These are phyloP conservation scores for Phyllopteryx taeniolatus DNA, from an alignment of 2,113 vertebrate species.

Conservation along the genomic window DNA sequence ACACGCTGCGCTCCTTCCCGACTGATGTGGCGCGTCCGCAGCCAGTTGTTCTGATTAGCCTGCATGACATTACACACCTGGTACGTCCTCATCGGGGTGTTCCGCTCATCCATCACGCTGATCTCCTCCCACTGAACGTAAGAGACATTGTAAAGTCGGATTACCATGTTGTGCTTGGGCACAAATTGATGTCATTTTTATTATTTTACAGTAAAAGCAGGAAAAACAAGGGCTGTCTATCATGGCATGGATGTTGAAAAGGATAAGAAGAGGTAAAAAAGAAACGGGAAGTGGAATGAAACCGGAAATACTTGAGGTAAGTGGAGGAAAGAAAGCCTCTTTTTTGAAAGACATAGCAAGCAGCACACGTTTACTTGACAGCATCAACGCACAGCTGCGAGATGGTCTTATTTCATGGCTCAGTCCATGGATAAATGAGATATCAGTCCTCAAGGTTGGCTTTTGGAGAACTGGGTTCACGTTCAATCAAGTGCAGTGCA, in stretches of 20 bases:
- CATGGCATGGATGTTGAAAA: neutral
- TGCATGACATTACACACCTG: constrained; percentile 83
- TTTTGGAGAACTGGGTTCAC: constrained; percentile 41
- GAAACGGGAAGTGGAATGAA: neutral
- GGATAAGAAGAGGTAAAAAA: neutral
- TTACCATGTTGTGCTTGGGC: neutral
- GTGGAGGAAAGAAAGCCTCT: neutral
- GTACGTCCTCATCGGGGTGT: constrained; percentile 80
- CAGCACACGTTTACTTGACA: constrained; percentile 16
- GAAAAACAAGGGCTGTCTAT: neutral
- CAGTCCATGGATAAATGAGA: constrained; percentile 43
- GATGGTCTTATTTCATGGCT: constrained; percentile 22
- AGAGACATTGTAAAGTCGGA: neutral
- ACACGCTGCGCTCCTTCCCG: constrained; percentile 78
- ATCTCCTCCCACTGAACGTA: constrained; percentile 81
- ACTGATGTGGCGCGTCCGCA: constrained; percentile 76
- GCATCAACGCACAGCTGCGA: constrained; percentile 21
- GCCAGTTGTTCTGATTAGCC: constrained; percentile 83
- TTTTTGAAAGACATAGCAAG: constrained; percentile 26
- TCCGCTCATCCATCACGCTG: constrained; percentile 82
- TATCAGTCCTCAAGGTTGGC: constrained; percentile 32
- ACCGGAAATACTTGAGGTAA: neutral
- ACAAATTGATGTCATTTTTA: neutral
- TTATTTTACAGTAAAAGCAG: neutral
- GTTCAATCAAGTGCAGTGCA: constrained; percentile 50